Percentiles rank a stretch among this genome's conserved stretches.
Evolutionary conservation across 1,140 invertebrate species (phyloP).

Genomic region (Coboldia fuscipes): DNA sequence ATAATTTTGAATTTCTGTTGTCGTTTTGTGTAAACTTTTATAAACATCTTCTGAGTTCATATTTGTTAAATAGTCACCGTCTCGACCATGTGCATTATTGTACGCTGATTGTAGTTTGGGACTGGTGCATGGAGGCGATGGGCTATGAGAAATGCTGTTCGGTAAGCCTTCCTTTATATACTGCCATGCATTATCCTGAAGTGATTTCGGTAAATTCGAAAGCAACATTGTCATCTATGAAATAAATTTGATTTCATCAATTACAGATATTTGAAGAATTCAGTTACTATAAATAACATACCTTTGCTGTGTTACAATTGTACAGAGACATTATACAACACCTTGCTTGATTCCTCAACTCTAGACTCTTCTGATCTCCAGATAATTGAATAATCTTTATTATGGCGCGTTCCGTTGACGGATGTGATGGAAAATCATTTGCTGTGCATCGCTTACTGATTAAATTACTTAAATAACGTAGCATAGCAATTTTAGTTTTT

Average conservation of each 20-base stretch:
- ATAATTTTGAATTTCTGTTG: constrained; percentile 83
- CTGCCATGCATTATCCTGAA: constrained; percentile 62
- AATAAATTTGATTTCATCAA: constrained; percentile 4
- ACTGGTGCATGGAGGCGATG: constrained; percentile 19
- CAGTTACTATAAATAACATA: constrained; percentile 11
- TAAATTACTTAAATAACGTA: constrained; percentile 52
- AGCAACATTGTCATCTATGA: constrained; percentile 50
- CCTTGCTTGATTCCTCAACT: constrained; percentile 57
- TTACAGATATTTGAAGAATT: not conserved
- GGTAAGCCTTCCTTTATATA: constrained; percentile 63
- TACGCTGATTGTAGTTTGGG: constrained; percentile 18
- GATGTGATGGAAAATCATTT: constrained; percentile 23
- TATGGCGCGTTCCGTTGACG: constrained; percentile 34
- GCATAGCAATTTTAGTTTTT: constrained; percentile 56
- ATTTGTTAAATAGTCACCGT: too few species aligned
- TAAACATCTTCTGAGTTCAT: constrained; percentile 71
- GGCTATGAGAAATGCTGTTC: constrained; percentile 44
- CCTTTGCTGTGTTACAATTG: constrained; percentile 71
- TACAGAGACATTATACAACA: constrained; percentile 67
- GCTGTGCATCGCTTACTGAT: constrained; percentile 31
- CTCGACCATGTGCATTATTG: too few species aligned
- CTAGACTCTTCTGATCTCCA: constrained; percentile 46
- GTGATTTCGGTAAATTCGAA: constrained; percentile 58
- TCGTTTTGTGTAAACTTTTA: constrained; percentile 69
- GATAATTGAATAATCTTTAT: constrained; percentile 40